Conservation (phyloP, 2,888 invertebrate species). For the Drosophila formosana region DNA sequence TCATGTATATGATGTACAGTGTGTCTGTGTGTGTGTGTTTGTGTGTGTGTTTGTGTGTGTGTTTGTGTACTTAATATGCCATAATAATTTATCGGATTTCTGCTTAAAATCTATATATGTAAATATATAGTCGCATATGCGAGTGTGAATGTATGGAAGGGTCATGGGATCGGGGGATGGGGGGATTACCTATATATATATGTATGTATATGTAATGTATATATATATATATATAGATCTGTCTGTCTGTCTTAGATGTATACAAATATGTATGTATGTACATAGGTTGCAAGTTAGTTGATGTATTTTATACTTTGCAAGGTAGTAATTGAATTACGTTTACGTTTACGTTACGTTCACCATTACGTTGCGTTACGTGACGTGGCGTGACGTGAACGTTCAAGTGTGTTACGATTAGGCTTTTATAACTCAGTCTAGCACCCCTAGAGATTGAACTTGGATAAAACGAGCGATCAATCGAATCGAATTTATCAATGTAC, state of each 20-base stretch:
- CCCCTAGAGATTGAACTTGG: conserved; percentile 79
- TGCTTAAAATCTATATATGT: conserved; percentile 66
- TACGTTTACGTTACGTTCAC: conserved; percentile 49
- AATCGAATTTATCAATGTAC: conserved; percentile 68
- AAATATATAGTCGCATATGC: conserved; percentile 56
- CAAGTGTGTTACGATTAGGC: conserved; percentile 32
- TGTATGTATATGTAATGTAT: conserved; percentile 25
- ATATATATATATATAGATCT: conserved; percentile 36
- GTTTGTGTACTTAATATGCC: conserved; percentile 32
- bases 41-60: conserved; percentile 27
- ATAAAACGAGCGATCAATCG: conserved; percentile 63
- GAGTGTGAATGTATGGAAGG: conserved; percentile 24
- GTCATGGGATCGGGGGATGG: background rate
- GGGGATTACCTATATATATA: conserved; percentile 5
- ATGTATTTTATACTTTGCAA: conserved; percentile 75
- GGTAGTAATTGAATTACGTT: conserved; percentile 76
- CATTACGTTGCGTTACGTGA: conserved; percentile 21
- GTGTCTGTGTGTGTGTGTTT: conserved; percentile 19
- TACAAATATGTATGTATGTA: conserved; percentile 49
- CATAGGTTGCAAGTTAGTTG: conserved; percentile 51
- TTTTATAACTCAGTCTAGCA: conserved; percentile 81
- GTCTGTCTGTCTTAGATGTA: conserved; percentile 31
- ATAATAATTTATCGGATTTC: conserved; percentile 38
- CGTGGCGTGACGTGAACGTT: conserved; percentile 31
- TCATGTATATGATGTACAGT: conserved; percentile 25